Percentiles rank a stretch among this genome's conserved stretches.
Conservation (phyloP, 1,140 invertebrate genomes). For the Paralvinella palmiformis region DNA sequence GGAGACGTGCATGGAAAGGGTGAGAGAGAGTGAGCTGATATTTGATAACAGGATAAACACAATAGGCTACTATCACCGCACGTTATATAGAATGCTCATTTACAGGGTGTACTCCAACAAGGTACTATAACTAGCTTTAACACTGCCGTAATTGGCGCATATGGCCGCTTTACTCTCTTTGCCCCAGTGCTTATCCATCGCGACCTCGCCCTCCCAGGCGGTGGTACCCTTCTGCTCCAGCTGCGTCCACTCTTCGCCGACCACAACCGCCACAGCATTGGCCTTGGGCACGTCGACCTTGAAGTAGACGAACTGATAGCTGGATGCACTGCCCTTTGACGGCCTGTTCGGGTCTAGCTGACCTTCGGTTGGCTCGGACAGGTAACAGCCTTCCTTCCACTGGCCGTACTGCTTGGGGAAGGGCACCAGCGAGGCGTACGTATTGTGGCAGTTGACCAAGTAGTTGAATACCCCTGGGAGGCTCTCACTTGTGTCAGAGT, state of each 20-base stretch:
- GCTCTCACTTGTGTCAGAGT: conserved; percentile 38
- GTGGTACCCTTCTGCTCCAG: conserved; percentile 31
- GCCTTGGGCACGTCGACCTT: conserved; percentile 41
- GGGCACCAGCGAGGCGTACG: conserved; percentile 22
- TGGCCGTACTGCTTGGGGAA: conserved; percentile 51
- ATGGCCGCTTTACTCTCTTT: conserved; percentile 36
- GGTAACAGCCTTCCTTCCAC: conserved; percentile 51
- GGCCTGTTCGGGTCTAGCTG: conserved; percentile 23
- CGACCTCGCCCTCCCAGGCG: conserved; percentile 36
- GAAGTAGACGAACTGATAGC: conserved; percentile 28
- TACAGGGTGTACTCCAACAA: conserved; percentile 44
- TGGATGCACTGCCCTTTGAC: conserved; percentile 23
- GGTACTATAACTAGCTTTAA: conserved; percentile 43
- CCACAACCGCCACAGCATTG: conserved; percentile 40
- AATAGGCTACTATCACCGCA: too few species aligned
- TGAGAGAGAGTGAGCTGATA: too few species aligned
- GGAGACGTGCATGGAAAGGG: too few species aligned
- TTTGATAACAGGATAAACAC: too few species aligned
- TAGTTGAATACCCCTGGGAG: conserved; percentile 50
- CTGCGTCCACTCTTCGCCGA: conserved; percentile 45
- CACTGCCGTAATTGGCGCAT: conserved; percentile 44
- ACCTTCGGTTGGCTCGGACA: conserved; percentile 40
- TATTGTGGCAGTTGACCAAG: conserved; percentile 42
- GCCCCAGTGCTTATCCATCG: conserved; percentile 27
- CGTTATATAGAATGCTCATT: too few species aligned